Evolutionary conservation across 2,113 vertebrate species (phyloP), one percentile per base, ranked within the genome.

Genomic region (Lophius piscatorius): DNA sequence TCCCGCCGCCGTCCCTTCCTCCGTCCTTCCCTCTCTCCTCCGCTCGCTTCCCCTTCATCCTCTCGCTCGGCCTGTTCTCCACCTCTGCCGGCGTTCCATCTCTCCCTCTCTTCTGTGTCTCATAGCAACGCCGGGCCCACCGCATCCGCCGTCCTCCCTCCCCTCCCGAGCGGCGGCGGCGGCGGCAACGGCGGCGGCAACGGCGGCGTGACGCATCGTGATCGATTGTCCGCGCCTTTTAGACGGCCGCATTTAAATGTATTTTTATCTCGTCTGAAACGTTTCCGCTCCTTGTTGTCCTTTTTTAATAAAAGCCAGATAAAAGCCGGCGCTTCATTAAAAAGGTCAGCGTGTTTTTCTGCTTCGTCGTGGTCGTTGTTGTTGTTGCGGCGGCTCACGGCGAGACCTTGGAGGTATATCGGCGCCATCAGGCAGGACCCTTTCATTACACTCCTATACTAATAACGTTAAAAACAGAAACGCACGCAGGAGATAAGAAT

Each of bases 401-500:
- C 28, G 65, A 67, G 81, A 80, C 82, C 81, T 85, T 76, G 71
- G 64, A 73, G 64, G 65, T 84, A 74, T 87, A 89, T 89, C 90
- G 74, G 77, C 24, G 41, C 83, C 65, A 87, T 89, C 87, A 82
- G 82, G 69, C 74, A 24, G 65, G 50, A 12, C 60, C 74, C 73
- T 83, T 89, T 89, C 80, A 87, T 88, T 87, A 84, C 75, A 45
- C 80, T 76, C 74, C 82, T 66, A 82, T 89, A 83, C 85, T 89
- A 91, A 90, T 88, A 88, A 89, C 54, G 74, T 88, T 87, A 87
- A 87, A 81, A 82, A 17, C 3, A 44, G 5, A 41, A 6, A 9
- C 80, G 44, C 51, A 61, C 51, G 22, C 31, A 11, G 1, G 63
- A 88, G 91, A 91, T 91, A 92, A 90, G 84, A 61, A 18, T 66